These are phyloP conservation scores for Lipophrys pholis DNA, from an alignment of 2,113 vertebrate genomes.

Conservation along the genomic window DNA sequence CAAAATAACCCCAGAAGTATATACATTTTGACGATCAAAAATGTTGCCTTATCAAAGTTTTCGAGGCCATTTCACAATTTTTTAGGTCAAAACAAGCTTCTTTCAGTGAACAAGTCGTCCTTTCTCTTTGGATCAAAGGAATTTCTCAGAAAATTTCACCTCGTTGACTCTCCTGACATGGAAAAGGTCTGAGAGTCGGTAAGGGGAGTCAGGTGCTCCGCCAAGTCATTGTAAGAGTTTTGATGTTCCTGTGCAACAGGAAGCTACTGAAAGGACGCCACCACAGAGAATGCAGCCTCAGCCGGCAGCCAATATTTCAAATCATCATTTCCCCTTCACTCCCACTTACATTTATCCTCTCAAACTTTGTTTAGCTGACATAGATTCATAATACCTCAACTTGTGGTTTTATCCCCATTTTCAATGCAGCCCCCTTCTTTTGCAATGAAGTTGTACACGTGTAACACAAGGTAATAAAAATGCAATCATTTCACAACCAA, in stretches of 20 bases:
- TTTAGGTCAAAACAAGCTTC: background rate
- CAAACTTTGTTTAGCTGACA: background rate
- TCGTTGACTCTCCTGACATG: no score
- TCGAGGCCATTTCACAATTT: background rate
- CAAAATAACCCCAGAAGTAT: background rate
- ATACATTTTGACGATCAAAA: no score
- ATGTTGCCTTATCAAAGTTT: no score
- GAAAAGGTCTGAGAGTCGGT: background rate
- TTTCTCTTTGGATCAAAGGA: no score
- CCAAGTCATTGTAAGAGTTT: background rate
- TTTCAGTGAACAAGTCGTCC: no score
- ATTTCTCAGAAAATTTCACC: background rate
- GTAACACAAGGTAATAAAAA: background rate
- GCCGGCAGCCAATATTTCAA: conserved; percentile 15
- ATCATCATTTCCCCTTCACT: background rate
- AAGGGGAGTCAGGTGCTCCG: conserved; percentile 9
- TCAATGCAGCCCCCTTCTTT: background rate
- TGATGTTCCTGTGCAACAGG: conserved; percentile 61
- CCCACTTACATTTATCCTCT: background rate
- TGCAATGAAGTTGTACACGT: no score
- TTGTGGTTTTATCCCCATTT: background rate
- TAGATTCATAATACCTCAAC: background rate
- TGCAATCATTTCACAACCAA: background rate
- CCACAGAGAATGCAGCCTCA: conserved; percentile 24
- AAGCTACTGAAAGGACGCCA: conserved; percentile 45